Evolutionary conservation across 2,113 vertebrate species (phyloP).

Genomic region (Aldabrachelys gigantea): DNA sequence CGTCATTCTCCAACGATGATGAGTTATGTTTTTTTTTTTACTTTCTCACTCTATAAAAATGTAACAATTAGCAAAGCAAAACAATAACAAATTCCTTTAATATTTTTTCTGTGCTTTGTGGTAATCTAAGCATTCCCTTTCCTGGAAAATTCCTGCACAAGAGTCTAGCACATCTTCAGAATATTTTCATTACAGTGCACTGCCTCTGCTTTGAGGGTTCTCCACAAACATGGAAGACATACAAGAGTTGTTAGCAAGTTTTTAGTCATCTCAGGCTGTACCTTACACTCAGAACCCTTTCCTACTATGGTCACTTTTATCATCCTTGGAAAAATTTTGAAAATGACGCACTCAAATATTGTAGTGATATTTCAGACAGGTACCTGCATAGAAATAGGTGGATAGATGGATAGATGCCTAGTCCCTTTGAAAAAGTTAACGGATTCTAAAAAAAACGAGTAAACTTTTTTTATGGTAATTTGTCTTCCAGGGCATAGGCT

Average conservation of each 20-base stretch:
- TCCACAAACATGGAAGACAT: not conserved
- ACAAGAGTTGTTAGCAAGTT: not conserved
- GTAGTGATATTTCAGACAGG: not conserved
- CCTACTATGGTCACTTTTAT: not conserved
- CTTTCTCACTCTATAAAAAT: not conserved
- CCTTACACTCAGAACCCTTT: not conserved
- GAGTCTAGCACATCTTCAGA: not conserved
- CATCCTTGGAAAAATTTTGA: not conserved
- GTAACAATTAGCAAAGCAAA: not conserved
- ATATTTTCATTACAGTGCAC: not conserved
- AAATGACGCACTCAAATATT: rapidly evolving
- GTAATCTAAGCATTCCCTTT: rapidly evolving
- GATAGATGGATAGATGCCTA: rapidly evolving
- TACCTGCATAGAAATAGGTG: not conserved
- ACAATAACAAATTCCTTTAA: rapidly evolving
- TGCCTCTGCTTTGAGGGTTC: not conserved
- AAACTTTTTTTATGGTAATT: not conserved
- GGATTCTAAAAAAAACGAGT: not conserved
- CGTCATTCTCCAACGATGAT: not conserved
- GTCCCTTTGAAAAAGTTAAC: not conserved
- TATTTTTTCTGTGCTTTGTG: not conserved
- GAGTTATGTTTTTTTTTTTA: not conserved
- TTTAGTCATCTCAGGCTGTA: not conserved
- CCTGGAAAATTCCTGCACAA: not conserved
- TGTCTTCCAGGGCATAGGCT: not conserved